Evolutionary conservation across 2,888 invertebrate genomes (phyloP), one percentile per base, ranked within the genome.

Genomic region (Thymelicus sylvestris): DNA sequence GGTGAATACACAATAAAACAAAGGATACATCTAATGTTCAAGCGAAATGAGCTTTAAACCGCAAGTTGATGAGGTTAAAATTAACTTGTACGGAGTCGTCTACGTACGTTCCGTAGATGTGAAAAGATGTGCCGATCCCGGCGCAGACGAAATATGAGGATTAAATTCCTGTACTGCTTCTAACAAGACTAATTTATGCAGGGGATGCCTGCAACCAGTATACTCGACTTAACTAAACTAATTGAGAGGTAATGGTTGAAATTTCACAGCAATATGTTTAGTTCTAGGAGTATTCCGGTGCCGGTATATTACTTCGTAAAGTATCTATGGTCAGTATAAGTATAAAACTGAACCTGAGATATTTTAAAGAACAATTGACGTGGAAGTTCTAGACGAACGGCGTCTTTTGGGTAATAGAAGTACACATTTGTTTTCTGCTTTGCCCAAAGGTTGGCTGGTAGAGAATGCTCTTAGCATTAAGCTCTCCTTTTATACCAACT

Each of bases 131-230:
- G 87, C 90, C 88, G 87, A 91, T 88, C 87, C 85, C 83, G 79
- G 83, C 80, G 88, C 89, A 92, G 91, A 89, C 91, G 92, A 93
- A 93, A 93, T 93, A 93, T 93, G 92, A 90, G 92, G 91, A 93
- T 93, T 92, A 92, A 92, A 93, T 92, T 93, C 92, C 90, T 88
- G 91, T 87, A 90, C 87, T 91, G 91, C 91, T 91, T 89, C 93
- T 92, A 93, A 93, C 91, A 87, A 92, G 92, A 88, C 91, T 91
- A 93, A 93, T 93, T 92, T 93, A 92, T 91, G 89, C 88, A 82
- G 75, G 83, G 86, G 84, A 83, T 85, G 87, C 87, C 77, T 84
- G 86, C 83, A 85, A 75, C 80, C 78, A 75, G 81, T 79, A 80
- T 83, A 80, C 83, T 85, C 80, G 81, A 85, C 83, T 84, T 86